Conservation (phyloP, 2,113 vertebrate genomes). For the Arvicanthis niloticus region DNA sequence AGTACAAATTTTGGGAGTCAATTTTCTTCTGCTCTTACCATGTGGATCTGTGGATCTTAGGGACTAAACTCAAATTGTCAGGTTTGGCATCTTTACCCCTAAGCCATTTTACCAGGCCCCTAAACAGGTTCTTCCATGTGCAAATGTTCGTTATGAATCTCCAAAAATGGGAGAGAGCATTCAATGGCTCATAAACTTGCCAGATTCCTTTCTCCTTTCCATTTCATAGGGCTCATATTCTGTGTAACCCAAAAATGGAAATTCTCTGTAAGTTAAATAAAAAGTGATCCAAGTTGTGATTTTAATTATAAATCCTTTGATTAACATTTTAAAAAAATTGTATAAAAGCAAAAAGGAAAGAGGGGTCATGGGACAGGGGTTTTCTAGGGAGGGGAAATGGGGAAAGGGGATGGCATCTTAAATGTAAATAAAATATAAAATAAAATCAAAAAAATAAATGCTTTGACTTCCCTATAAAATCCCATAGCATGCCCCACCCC, state of each 20-base stretch:
- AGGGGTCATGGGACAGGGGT: too few species aligned
- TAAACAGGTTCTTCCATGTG: background rate
- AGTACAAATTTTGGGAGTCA: background rate
- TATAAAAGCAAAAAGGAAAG: too few species aligned
- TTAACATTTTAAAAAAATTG: too few species aligned
- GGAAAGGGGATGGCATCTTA: too few species aligned
- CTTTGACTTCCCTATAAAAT: slow-evolving; percentile 22
- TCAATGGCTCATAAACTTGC: background rate
- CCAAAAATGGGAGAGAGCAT: background rate
- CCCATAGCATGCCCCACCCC: background rate
- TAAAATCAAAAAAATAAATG: too few species aligned
- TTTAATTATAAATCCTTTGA: too few species aligned
- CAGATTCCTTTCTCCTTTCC: background rate
- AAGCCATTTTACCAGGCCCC: background rate
- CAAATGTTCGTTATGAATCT: background rate
- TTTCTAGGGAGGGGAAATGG: too few species aligned
- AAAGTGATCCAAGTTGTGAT: slow-evolving; percentile 60
- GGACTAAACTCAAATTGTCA: background rate
- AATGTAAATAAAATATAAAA: too few species aligned
- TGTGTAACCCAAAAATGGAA: slow-evolving; percentile 8
- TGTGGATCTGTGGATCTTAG: background rate
- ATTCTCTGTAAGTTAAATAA: slow-evolving; percentile 48
- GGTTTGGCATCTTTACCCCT: background rate
- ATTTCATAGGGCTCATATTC: slow-evolving; percentile 29
- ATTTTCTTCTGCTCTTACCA: too few species aligned